Percentiles rank a stretch among this genome's conserved stretches.
These are phyloP conservation scores for Neoarius graeffei DNA, from an alignment of 2,113 vertebrate genomes.

Conservation along the genomic window DNA sequence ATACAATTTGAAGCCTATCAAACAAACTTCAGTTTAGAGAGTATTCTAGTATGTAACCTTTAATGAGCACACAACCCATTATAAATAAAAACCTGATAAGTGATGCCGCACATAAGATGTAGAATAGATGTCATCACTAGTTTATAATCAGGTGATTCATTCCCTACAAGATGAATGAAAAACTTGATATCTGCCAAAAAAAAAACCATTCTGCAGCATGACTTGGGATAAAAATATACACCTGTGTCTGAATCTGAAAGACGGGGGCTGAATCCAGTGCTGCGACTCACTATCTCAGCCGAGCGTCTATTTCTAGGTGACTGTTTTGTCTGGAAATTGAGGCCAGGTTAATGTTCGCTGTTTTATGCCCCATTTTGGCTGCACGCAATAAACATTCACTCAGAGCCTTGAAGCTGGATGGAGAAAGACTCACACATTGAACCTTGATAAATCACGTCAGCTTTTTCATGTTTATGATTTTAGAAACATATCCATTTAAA, in stretches of 20 bases:
- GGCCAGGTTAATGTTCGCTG: slow-evolving; percentile 4
- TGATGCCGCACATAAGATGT: neutral
- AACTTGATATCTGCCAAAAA: neutral
- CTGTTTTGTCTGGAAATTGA: slow-evolving; percentile 17
- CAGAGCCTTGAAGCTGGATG: neutral
- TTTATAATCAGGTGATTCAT: neutral
- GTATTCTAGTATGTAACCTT: neutral
- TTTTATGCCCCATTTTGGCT: slow-evolving; percentile 18
- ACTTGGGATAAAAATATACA: neutral
- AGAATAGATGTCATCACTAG: neutral
- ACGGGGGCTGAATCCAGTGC: neutral
- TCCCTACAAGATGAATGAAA: neutral
- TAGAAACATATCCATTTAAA: neutral
- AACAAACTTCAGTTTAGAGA: neutral
- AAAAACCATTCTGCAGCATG: neutral
- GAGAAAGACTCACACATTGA: neutral
- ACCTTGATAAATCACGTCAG: too few relatives aligned
- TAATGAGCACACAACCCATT: neutral
- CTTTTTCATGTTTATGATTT: neutral
- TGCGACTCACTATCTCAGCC: neutral
- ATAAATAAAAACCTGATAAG: neutral
- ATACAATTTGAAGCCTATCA: neutral
- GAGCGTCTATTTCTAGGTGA: neutral
- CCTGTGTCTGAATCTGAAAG: neutral
- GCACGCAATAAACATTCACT: neutral